Evolutionary conservation across 2,888 invertebrate genomes (phyloP), one percentile per base, ranked within the genome.

Genomic region (Meandrusa payeni): DNA sequence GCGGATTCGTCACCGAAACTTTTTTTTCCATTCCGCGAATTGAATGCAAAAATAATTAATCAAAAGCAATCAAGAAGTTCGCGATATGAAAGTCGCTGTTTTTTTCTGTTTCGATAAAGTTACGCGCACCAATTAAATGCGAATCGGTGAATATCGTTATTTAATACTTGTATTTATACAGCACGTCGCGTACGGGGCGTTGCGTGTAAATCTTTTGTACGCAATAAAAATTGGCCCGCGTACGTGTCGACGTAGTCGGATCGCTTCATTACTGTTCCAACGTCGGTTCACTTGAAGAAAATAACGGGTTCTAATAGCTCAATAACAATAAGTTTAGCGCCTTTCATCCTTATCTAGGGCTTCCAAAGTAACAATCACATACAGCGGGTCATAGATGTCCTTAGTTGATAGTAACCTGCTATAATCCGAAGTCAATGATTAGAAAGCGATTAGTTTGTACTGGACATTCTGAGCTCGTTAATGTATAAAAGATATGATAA

Each of bases 161-260:
- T 38, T 7, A 19, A 12, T 23, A 24, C 26, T 12, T 19, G 36
- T 31, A 19, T 24, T 4, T 17, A 41, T 33, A 26, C 34, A 36
- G 19, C 36, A 24, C 10, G 6, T 20, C 26, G 31, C 23, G 28
- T 17, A 28, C 20, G 10, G 19, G 13, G 12, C 12, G 37, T 6
- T 29, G 13, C 34, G 32, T 31, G 20, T 31, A 33, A 44, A 34
- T 45, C 19, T 40, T 53, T 49, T 48, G 49, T 44, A 54, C 53
- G 60, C 50, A 52, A 58, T 61, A 52, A 60, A 56, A 56, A 55
- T 51, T 46, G 52, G 48, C 47, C 49, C 38, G 33, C 45, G 36
- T 45, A 58, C 74, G 70, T 71, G 74, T 59, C 64, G 46, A 13
- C 46, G 70, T 63, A 67, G 63, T 54, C 55, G 57, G 57, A 72